Evolutionary conservation across 2,888 invertebrate genomes (phyloP).

Genomic region (Xestia rhomboidea): DNA sequence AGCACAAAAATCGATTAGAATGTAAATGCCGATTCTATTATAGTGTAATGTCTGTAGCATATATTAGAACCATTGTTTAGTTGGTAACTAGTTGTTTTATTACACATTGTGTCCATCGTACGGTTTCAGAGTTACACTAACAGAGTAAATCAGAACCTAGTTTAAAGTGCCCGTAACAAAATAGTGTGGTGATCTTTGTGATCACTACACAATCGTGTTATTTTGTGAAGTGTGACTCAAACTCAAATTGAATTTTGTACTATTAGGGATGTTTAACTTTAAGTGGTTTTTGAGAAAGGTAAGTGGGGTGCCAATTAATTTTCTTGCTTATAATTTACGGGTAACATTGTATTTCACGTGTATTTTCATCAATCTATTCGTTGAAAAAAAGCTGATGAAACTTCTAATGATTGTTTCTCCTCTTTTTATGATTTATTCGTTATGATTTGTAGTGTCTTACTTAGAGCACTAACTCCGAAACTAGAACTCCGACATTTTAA

Average conservation of each 20-base stretch:
- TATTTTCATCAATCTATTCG: background rate
- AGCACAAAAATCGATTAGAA: conserved; percentile 19
- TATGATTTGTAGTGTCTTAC: background rate
- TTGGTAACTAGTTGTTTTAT: conserved; percentile 38
- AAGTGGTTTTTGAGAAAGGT: conserved; percentile 35
- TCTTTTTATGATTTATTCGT: background rate
- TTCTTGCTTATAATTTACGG: too few relatives aligned
- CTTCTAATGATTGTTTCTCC: background rate
- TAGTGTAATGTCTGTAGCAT: conserved; percentile 5
- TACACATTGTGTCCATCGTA: background rate
- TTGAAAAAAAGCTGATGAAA: too few relatives aligned
- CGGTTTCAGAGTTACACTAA: background rate
- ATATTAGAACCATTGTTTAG: conserved; percentile 32
- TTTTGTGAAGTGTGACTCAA: conserved; percentile 1
- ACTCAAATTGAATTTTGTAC: background rate
- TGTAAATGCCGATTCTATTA: conserved; percentile 34
- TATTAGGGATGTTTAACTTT: conserved; percentile 23
- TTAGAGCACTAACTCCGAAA: background rate
- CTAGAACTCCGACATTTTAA: background rate
- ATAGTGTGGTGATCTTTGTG: background rate
- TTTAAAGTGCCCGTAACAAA: background rate
- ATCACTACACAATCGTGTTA: background rate
- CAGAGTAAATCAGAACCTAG: background rate
- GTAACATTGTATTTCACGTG: background rate
- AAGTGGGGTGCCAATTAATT: background rate